Conservation (phyloP, 2,888 invertebrate genomes). For the Pomacea canaliculata region DNA sequence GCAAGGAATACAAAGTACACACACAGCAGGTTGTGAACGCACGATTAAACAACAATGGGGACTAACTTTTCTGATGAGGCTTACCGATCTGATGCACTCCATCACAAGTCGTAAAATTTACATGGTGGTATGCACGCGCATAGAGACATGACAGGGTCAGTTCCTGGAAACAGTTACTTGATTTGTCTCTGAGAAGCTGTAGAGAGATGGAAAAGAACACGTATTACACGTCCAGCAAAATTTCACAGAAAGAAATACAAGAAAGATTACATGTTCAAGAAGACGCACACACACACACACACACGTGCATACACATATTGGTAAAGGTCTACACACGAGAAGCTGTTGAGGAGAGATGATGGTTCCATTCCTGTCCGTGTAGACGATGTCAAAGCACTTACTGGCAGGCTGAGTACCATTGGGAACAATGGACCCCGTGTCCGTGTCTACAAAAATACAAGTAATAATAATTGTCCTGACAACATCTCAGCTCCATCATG, state of each 20-base stretch:
- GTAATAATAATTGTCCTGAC: too few relatives aligned
- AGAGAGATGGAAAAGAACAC: too few relatives aligned
- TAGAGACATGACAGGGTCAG: slow-evolving; percentile 44
- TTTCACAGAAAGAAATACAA: background rate
- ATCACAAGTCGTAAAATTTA: slow-evolving; percentile 49
- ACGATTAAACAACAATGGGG: too few relatives aligned
- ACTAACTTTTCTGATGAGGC: background rate
- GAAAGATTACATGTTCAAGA: background rate
- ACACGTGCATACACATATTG: background rate
- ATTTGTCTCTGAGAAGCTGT: slow-evolving; percentile 36
- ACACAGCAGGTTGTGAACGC: too few relatives aligned
- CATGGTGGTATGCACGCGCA: slow-evolving; percentile 45
- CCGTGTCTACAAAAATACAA: background rate
- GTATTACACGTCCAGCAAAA: too few relatives aligned
- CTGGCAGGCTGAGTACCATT: background rate
- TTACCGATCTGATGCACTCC: slow-evolving; percentile 27
- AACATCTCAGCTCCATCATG: too few relatives aligned
- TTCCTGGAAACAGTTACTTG: slow-evolving; percentile 49
- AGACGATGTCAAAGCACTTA: slow-evolving; percentile 34
- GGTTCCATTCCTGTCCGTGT: slow-evolving; percentile 27
- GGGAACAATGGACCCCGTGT: background rate
- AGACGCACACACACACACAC: background rate
- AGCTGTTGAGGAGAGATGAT: slow-evolving; percentile 31
- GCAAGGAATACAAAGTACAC: too few relatives aligned
- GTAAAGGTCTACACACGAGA: slow-evolving; percentile 22